phyloP scores from a whole-genome alignment of 2,797 vertebrate genomes.

The Tinamus major region DNA sequence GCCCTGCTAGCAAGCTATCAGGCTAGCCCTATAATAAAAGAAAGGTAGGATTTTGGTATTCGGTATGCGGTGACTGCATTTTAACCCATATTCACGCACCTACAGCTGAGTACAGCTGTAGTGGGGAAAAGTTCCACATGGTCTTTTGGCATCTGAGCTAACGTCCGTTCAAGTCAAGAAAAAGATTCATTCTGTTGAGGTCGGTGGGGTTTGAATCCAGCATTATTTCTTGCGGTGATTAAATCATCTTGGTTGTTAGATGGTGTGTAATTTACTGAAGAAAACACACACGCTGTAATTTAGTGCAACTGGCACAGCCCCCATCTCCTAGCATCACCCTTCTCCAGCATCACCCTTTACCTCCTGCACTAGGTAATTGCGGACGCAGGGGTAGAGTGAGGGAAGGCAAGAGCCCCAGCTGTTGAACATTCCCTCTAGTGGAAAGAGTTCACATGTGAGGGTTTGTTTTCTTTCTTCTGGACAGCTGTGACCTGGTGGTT shows the following conservation, averaged over 20 bases:
- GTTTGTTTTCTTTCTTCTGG: background rate
- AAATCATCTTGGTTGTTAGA: background rate
- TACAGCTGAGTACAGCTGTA: background rate
- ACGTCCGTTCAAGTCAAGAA: background rate
- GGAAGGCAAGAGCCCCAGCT: background rate
- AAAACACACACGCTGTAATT: background rate
- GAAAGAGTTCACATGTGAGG: background rate
- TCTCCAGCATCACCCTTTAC: too few relatives aligned
- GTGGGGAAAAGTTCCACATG: background rate
- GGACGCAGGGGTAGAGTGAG: background rate
- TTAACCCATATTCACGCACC: background rate
- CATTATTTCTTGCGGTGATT: conserved; percentile 39
- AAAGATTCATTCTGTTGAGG: conserved; percentile 56
- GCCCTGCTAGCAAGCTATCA: background rate
- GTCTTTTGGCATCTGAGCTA: background rate
- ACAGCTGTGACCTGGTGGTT: background rate
- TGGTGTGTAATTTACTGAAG: background rate
- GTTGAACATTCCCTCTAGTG: background rate
- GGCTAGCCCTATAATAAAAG: background rate
- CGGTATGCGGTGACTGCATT: background rate
- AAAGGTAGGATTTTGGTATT: background rate
- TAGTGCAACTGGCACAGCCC: background rate
- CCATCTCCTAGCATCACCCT: background rate
- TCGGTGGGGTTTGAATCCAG: background rate
- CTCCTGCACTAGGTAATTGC: background rate